These are phyloP conservation scores for Magallana ariakensis DNA, from an alignment of 1,140 invertebrate genomes.

Conservation along the genomic window DNA sequence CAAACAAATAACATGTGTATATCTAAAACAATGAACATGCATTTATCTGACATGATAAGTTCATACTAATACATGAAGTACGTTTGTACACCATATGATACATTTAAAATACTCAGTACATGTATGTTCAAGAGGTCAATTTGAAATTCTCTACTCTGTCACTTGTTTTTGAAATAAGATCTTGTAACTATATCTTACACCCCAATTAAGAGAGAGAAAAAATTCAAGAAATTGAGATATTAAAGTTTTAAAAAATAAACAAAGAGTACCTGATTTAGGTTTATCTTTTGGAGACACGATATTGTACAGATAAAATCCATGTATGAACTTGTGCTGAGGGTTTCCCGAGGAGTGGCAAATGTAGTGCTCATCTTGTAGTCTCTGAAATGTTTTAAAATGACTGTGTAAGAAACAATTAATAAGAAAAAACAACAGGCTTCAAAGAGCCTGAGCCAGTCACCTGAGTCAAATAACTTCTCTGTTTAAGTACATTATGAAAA, in stretches of 20 bases:
- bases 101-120: constrained; percentile 3
- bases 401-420: not conserved
- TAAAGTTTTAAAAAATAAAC: not conserved
- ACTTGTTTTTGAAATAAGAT: too few relatives aligned
- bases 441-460: too few relatives aligned
- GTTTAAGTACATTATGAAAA: too few relatives aligned
- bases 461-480: too few relatives aligned
- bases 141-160: too few relatives aligned
- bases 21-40: too few relatives aligned
- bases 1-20: not conserved
- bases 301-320: constrained; percentile 94
- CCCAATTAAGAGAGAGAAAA: too few relatives aligned
- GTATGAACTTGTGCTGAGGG: constrained; percentile 88
- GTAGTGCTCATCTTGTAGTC: constrained; percentile 87
- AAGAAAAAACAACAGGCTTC: not conserved
- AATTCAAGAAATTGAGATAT: too few relatives aligned
- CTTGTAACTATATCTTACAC: too few relatives aligned
- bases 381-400: constrained; percentile 65
- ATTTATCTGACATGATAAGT: too few relatives aligned
- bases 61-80: not conserved
- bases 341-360: constrained; percentile 96
- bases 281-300: constrained; percentile 57
- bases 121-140: not conserved
- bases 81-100: not conserved
- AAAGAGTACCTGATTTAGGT: constrained; percentile 24